Conservation (phyloP, 2,113 vertebrate genomes). For the Laterallus jamaicensis region DNA sequence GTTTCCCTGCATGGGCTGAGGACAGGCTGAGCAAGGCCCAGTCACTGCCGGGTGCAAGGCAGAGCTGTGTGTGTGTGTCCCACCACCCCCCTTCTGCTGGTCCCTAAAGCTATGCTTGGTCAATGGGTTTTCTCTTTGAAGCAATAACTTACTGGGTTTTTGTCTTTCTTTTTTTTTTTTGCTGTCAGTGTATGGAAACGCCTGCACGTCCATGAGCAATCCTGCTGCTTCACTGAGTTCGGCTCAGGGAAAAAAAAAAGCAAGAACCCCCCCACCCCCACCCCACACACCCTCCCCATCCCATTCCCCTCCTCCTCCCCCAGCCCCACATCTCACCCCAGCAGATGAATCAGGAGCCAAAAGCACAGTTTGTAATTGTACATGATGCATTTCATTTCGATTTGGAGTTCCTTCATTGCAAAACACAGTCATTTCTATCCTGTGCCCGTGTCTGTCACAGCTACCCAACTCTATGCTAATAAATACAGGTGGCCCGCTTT, state of each 20-base stretch:
- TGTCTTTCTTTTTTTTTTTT: background rate
- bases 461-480: background rate
- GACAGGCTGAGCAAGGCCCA: background rate
- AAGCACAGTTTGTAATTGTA: background rate
- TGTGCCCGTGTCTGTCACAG: conserved; percentile 42
- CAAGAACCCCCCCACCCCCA: no score
- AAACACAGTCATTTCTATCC: conserved; percentile 14
- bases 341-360: background rate
- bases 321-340: background rate
- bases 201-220: background rate
- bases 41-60: background rate
- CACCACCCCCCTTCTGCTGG: background rate
- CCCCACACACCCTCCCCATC: no score
- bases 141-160: background rate
- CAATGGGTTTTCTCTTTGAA: background rate
- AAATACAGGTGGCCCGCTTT: conserved; percentile 77
- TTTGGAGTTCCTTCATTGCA: conserved; percentile 74
- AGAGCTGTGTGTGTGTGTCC: background rate
- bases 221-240: background rate
- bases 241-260: background rate
- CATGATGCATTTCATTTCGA: background rate
- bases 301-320: no score
- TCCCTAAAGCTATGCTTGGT: conserved; percentile 39
- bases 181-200: background rate
- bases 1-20: background rate